phyloP scores from a whole-genome alignment of 2,113 vertebrate species.

The Lasiurus borealis region DNA sequence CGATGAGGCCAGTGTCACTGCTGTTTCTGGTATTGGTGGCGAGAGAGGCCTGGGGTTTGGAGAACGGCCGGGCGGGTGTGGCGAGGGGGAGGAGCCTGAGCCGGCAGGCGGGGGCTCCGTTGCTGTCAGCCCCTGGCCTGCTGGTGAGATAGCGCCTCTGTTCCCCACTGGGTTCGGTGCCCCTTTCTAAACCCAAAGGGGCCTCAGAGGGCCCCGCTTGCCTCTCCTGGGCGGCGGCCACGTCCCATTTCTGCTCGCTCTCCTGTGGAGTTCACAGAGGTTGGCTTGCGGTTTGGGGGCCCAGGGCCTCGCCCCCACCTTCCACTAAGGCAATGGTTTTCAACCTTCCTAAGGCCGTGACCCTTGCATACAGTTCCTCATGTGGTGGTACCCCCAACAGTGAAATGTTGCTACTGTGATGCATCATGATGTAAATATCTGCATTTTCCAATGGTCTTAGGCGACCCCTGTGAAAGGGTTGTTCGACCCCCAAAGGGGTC shows the following conservation, averaged over 20 bases:
- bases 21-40: rapidly evolving
- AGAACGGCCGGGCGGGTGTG: background rate
- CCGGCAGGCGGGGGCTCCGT: background rate
- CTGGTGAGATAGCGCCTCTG: background rate
- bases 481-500: too few species aligned
- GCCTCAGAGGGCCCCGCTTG: rapidly evolving
- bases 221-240: rapidly evolving
- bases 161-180: background rate
- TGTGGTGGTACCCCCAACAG: too few species aligned
- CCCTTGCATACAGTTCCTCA: too few species aligned
- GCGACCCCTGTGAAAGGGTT: too few species aligned
- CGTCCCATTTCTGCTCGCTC: rapidly evolving
- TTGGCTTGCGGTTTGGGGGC: background rate
- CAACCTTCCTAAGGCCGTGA: too few species aligned
- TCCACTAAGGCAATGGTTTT: background rate
- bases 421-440: too few species aligned
- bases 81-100: background rate
- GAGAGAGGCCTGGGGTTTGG: background rate
- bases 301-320: too few species aligned
- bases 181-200: background rate
- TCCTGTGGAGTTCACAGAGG: background rate
- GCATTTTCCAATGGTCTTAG: too few species aligned
- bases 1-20: rapidly evolving
- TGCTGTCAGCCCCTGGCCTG: background rate
- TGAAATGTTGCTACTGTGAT: too few species aligned